Base-by-base conservation (phyloP, 1,140 invertebrate genomes). In the Drosophila orena region DNA sequence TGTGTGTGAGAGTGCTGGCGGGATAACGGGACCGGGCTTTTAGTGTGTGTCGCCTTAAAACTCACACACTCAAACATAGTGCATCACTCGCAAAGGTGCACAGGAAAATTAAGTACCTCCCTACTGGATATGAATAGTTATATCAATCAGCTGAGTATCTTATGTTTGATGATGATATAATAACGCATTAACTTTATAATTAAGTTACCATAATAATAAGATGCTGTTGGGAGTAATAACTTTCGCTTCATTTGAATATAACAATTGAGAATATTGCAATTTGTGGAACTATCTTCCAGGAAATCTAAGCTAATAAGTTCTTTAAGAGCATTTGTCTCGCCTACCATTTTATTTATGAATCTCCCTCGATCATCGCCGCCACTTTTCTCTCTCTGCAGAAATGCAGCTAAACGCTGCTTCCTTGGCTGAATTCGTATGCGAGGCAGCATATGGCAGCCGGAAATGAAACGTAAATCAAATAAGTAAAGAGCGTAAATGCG, bases 401-500 rank as follows among this genome's bases (percentile, higher is more conserved):
- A 50, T 77, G 81, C 80, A 83, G 66, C 79, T 74, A 62, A 73
- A 56, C 61, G 78, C 53, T 43, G 44, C 61, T 56, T 47, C 52
- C 64, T 55, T 70, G 15, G 42, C 62, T 77, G 53, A 81, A 89
- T 79, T 89, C 79, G 80, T 56, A 79, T 84, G 72, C 79, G 68
- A 90, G 79, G 84, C 85, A 89, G 84, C 84, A 89, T 83, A 89
- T 89, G 84, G 84, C 84, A 89, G 78, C 85, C 84, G 84, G 84
- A 89, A 89, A 89, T 89, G 84, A 89, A 90, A 89, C 85, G 85
- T 89, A 90, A 89, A 89, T 89, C 84, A 89, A 89, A 89, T 89
- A 89, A 89, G 84, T 89, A 84, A 84, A 77, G 68, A 89, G 84
- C 85, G 84, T 66, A 88, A 88, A 88, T 89, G 84, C 84, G 80